Evolutionary conservation across 2,113 vertebrate genomes (phyloP).

Genomic region (Emydura subglobosa): DNA sequence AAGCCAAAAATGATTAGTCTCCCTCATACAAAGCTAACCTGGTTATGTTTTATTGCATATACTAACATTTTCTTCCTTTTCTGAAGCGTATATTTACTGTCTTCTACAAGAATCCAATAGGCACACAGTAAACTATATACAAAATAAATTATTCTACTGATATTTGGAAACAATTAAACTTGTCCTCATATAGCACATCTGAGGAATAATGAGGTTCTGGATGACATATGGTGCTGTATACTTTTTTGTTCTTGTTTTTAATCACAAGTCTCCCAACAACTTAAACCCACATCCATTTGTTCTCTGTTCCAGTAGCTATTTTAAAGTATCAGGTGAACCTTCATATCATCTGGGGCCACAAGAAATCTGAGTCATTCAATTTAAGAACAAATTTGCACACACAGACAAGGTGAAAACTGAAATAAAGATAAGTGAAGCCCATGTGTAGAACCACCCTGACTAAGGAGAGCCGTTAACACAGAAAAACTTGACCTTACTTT

Average conservation of each 20-base stretch:
- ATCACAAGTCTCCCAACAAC: no score
- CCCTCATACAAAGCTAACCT: not conserved
- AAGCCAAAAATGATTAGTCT: not conserved
- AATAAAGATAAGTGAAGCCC: not conserved
- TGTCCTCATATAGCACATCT: not conserved
- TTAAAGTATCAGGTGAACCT: not conserved
- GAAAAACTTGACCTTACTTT: slow-evolving; percentile 7
- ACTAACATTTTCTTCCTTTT: not conserved
- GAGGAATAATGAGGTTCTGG: no score
- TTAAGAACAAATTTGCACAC: rapidly evolving
- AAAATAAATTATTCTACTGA: not conserved
- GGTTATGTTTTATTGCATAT: not conserved
- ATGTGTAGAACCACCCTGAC: not conserved
- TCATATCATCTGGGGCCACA: not conserved
- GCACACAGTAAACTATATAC: not conserved
- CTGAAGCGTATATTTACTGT: rapidly evolving
- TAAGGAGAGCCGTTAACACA: not conserved
- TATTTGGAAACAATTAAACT: not conserved
- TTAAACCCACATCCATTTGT: not conserved
- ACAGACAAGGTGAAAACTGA: not conserved
- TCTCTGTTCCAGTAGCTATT: not conserved
- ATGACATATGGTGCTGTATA: no score
- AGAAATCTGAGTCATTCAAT: not conserved
- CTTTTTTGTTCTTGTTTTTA: no score
- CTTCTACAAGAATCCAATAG: not conserved